Conservation (phyloP, 2,888 invertebrate species). For the Nowickia ferox region DNA sequence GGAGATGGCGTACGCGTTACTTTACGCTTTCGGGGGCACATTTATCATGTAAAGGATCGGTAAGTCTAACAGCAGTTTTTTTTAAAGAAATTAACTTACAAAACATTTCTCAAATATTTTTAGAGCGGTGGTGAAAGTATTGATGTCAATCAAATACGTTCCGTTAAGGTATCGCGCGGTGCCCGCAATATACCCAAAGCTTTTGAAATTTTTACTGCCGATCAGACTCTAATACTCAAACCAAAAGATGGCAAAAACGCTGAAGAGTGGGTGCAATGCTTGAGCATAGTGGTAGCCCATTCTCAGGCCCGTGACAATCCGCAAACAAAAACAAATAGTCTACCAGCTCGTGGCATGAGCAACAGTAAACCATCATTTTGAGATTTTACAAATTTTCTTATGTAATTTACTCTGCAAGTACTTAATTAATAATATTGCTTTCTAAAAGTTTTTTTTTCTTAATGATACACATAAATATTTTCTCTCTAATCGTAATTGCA, state of each 20-base stretch:
- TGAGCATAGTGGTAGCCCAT: constrained; percentile 96
- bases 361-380: constrained; percentile 82
- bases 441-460: constrained; percentile 43
- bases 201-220: constrained; percentile 97
- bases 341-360: constrained; percentile 83
- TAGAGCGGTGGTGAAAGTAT: constrained; percentile 93
- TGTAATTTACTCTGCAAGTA: constrained; percentile 8
- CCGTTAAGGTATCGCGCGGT: constrained; percentile 95
- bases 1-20: constrained; percentile 96
- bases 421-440: constrained; percentile 20
- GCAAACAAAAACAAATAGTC: constrained; percentile 83
- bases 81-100: background rate
- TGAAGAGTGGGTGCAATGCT: constrained; percentile 97
- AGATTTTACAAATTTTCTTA: constrained; percentile 61
- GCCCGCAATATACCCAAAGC: constrained; percentile 97
- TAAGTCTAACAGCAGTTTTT: constrained; percentile 83
- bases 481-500: constrained; percentile 2
- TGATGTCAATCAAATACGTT: constrained; percentile 96
- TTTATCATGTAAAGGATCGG: constrained; percentile 92
- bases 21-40: constrained; percentile 97
- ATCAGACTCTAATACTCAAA: constrained; percentile 95
- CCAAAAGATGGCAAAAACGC: constrained; percentile 97
- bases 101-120: background rate
- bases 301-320: constrained; percentile 83
- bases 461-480: constrained; percentile 1